Evolutionary conservation across 2,113 vertebrate species (phyloP), one percentile per base, ranked within the genome.

Genomic region (Urocitellus parryii): DNA sequence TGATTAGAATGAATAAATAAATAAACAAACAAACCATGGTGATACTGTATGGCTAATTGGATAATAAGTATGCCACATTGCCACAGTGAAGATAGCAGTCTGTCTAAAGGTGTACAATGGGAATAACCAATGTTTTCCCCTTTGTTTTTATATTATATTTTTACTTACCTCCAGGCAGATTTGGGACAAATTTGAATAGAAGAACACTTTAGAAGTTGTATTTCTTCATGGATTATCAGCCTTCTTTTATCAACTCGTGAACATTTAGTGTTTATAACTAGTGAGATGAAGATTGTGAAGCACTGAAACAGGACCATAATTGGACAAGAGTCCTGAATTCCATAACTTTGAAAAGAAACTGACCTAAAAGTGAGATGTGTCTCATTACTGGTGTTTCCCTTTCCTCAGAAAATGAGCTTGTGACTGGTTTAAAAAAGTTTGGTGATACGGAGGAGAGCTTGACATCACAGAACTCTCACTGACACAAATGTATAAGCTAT

Each of bases 141-240:
- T 61, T 58, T 14, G 34, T 72, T 4, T 24, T 22, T 24, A 9
- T 85, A 78, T 18, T 48, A 0, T 70, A 90, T 87, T 73, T 92
- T 92, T 89, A 17, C 42, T n/a, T 89, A 45, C 29, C 16, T 89
- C 4, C 11, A 80, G 45, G 67, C 4, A 90, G 18, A 72, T 94
- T 87, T 92, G 10, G 13, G 5, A 85, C 39, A 42, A 56, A 8
- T 94, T 67, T 72, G 39, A 94, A 92, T 81, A 27, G 84, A 96
- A 58, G 65, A 88, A 24, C 34, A 42, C 4, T 22, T 61, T 77
- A 5, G 42, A 76, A 72, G 25, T 76, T 84, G 10, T 90, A 25
- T 88, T 91, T 37, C 17, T 20, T 91, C n/a, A 4, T 82, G 27
- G 7, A 48, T 73, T 86, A 29, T 51, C 67, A 80, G 11, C 56